Conservation (phyloP, 2,113 vertebrate genomes). For the Meriones unguiculatus region DNA sequence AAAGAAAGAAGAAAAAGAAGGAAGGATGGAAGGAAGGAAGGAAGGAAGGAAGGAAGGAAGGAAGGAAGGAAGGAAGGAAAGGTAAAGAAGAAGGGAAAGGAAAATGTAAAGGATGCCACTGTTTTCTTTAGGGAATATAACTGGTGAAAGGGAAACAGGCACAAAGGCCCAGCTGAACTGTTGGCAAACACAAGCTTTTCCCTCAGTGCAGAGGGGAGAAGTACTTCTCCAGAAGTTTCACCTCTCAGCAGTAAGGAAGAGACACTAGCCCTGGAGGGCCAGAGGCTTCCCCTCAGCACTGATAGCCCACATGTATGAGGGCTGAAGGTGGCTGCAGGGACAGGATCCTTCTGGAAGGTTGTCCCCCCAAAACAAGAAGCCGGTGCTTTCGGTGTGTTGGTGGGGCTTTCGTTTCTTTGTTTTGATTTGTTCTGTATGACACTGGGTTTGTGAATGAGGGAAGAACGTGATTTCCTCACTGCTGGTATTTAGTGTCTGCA, state of each 20-base stretch:
- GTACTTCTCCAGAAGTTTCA: neutral
- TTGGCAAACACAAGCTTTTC: neutral
- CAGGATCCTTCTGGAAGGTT: conserved; percentile 21
- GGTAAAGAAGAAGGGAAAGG: too few relatives aligned
- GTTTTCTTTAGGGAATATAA: neutral
- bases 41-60: too few relatives aligned
- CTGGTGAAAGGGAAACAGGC: neutral
- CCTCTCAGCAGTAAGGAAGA: neutral
- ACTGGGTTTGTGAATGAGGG: neutral
- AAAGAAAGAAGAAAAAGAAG: too few relatives aligned
- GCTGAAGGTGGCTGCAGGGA: neutral
- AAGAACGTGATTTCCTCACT: conserved; percentile 27
- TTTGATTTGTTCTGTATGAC: neutral
- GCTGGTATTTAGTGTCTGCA: conserved; percentile 17
- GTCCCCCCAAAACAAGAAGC: conserved; percentile 72
- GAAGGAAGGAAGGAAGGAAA: too few relatives aligned
- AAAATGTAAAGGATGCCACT: neutral
- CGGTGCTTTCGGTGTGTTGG: conserved; percentile 79
- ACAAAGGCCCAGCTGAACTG: too few relatives aligned
- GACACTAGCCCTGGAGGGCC: neutral
- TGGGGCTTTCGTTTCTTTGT: conserved; percentile 6
- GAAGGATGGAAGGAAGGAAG: too few relatives aligned
- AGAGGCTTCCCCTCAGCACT: neutral
- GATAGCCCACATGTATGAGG: neutral
- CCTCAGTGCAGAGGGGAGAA: neutral